Percentiles rank a stretch among this genome's conserved stretches.
These are phyloP conservation scores for Pomatostomus ruficeps DNA, from an alignment of 2,113 vertebrate species.

Conservation along the genomic window DNA sequence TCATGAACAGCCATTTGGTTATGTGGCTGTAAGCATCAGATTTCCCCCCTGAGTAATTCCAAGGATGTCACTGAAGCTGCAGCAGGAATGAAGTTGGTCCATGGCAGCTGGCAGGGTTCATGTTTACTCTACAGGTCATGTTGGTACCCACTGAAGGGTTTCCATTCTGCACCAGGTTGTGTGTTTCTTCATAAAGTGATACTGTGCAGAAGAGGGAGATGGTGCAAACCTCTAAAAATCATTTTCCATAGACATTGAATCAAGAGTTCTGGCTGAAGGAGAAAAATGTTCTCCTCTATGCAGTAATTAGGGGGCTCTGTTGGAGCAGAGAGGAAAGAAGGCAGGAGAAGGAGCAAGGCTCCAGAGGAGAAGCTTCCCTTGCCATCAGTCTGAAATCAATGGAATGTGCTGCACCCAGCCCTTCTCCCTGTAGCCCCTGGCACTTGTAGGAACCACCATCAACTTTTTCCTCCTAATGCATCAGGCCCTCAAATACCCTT, in stretches of 20 bases:
- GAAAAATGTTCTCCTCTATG: neutral
- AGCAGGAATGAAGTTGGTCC: neutral
- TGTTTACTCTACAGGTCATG: neutral
- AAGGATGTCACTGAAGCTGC: neutral
- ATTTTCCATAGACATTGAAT: neutral
- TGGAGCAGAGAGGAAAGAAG: neutral
- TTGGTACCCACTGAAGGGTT: neutral
- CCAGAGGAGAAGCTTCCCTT: neutral
- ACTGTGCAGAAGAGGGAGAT: neutral
- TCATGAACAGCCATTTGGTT: neutral
- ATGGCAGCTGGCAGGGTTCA: neutral
- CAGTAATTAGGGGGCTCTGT: neutral
- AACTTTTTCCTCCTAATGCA: neutral
- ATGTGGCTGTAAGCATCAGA: neutral
- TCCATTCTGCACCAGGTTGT: neutral
- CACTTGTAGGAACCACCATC: neutral
- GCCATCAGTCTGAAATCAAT: neutral
- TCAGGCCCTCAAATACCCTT: neutral
- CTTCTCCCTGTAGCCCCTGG: accelerated
- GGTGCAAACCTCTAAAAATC: neutral
- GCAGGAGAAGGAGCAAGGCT: neutral
- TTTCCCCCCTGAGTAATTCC: neutral
- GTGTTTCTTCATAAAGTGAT: neutral
- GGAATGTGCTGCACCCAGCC: accelerated
- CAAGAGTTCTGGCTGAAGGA: neutral